Evolutionary conservation across 2,797 vertebrate genomes (phyloP).

Genomic region (Todus mexicanus): DNA sequence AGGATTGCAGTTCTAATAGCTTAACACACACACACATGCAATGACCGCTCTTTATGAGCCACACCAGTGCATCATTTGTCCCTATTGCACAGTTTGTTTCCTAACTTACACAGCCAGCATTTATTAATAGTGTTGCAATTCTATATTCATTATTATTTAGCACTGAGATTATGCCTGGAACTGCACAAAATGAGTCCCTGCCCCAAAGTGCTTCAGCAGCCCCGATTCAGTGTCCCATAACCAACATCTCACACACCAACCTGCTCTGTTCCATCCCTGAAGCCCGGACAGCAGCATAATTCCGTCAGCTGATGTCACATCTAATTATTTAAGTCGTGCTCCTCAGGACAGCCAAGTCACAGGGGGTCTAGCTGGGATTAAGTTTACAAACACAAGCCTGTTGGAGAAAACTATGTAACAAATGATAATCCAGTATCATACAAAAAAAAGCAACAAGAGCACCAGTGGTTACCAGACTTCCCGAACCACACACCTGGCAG

Average conservation of each 20-base stretch:
- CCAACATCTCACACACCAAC: neutral
- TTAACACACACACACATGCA: neutral
- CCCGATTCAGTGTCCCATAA: neutral
- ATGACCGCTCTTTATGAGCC: neutral
- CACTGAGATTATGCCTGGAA: neutral
- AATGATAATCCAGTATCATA: neutral
- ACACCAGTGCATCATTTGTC: neutral
- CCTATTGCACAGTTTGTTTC: constrained; percentile 17
- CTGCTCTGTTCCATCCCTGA: neutral
- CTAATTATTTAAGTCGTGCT: neutral
- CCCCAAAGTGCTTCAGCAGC: neutral
- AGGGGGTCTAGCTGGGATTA: neutral
- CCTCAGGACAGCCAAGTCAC: neutral
- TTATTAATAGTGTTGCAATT: constrained; percentile 42
- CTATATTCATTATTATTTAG: constrained; percentile 35
- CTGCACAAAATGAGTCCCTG: neutral
- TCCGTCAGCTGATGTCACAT: neutral
- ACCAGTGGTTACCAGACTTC: neutral
- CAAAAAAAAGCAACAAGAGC: neutral
- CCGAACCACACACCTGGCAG: neutral
- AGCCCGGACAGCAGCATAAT: neutral
- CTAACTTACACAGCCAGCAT: neutral
- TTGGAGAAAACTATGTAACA: neutral
- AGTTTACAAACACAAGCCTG: neutral
- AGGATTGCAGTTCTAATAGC: neutral